These are phyloP conservation scores for Proales similis DNA, from an alignment of 1,140 invertebrate species.

Conservation along the genomic window DNA sequence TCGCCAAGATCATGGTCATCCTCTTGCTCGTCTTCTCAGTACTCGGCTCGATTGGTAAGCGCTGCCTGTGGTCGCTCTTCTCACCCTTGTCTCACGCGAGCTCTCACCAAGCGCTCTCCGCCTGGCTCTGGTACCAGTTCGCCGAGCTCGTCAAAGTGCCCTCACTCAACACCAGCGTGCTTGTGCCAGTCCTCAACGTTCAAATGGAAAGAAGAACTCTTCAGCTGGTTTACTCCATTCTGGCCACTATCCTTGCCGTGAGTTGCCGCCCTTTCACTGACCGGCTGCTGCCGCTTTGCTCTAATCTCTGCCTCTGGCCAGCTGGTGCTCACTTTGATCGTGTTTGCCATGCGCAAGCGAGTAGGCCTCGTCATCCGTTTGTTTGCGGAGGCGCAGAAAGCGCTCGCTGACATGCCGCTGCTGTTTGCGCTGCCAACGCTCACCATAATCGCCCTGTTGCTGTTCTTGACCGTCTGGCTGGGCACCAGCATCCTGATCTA, in stretches of 20 bases:
- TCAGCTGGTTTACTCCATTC: constrained; percentile 71
- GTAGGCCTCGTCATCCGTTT: constrained; percentile 80
- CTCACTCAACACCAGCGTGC: constrained; percentile 56
- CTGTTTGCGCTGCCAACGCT: constrained; percentile 81
- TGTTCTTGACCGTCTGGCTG: constrained; percentile 67
- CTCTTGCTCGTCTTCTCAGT: constrained; percentile 72
- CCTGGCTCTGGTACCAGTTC: constrained; percentile 79
- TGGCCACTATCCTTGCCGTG: constrained; percentile 78
- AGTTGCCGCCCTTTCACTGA: constrained; percentile 45
- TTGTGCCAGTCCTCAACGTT: constrained; percentile 62
- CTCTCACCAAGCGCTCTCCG: constrained; percentile 61
- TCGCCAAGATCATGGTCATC: constrained; percentile 74
- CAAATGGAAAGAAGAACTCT: constrained; percentile 75
- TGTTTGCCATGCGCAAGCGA: constrained; percentile 70
- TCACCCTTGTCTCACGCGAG: constrained; percentile 26
- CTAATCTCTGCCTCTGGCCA: constrained; percentile 48
- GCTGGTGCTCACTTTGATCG: constrained; percentile 70
- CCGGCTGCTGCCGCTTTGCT: not conserved
- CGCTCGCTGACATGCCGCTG: constrained; percentile 72
- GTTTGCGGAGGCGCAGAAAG: constrained; percentile 75
- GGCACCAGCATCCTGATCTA: constrained; percentile 61
- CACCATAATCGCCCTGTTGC: constrained; percentile 73
- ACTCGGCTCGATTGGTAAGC: constrained; percentile 63
- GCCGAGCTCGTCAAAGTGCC: constrained; percentile 66
- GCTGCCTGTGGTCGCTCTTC: not conserved